Conservation (phyloP, 2,888 invertebrate species). For the Nudaria mundana region DNA sequence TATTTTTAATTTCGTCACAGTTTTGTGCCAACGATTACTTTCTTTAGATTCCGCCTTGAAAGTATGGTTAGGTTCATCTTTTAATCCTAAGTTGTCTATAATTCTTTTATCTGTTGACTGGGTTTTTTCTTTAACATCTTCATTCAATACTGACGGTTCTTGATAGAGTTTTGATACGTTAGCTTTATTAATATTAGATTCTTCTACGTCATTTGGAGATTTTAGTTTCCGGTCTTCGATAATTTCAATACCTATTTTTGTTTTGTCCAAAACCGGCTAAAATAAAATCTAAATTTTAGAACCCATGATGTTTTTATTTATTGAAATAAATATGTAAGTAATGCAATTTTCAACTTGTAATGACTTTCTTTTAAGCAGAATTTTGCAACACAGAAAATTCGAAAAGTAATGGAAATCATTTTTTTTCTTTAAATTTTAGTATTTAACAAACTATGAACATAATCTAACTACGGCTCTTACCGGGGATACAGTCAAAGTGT, state of each 20-base stretch:
- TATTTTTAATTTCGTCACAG: not conserved
- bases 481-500: conserved; percentile 35
- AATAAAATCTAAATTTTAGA: too few species aligned
- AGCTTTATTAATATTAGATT: not conserved
- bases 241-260: too few species aligned
- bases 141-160: not conserved
- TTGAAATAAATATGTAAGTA: too few species aligned
- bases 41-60: not conserved
- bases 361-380: too few species aligned
- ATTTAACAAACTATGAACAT: too few species aligned
- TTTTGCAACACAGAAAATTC: too few species aligned
- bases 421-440: too few species aligned
- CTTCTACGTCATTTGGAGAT: not conserved
- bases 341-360: too few species aligned
- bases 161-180: not conserved
- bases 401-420: too few species aligned
- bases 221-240: not conserved
- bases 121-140: not conserved
- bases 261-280: too few species aligned
- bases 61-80: not conserved
- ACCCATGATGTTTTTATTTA: too few species aligned
- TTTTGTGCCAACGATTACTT: not conserved
- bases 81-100: not conserved
- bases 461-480: conserved; percentile 13
- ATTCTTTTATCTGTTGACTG: not conserved